Evolutionary conservation across 2,113 vertebrate species (phyloP).

Genomic region (Scophthalmus maximus): DNA sequence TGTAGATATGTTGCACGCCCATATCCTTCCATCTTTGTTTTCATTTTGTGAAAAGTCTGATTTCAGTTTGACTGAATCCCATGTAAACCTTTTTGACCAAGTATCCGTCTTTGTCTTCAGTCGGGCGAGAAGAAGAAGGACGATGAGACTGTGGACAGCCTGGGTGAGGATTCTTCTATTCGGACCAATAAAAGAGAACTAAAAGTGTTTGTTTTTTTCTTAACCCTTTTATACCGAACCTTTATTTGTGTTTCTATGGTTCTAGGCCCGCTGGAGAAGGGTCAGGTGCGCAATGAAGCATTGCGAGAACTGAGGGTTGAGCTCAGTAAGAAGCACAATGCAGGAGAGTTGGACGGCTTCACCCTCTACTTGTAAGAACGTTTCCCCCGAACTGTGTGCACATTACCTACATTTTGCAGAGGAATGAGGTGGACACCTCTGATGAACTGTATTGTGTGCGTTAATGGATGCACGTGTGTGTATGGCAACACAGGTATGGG

Average conservation of each 20-base stretch:
- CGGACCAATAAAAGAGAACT: not conserved
- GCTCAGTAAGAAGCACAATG: slow-evolving; percentile 95
- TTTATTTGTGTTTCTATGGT: not conserved
- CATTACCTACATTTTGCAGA: not conserved
- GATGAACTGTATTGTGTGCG: not conserved
- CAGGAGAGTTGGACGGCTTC: slow-evolving; percentile 95
- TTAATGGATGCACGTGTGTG: not conserved
- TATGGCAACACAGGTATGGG: slow-evolving; percentile 86
- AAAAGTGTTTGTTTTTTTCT: not conserved
- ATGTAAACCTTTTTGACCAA: not conserved
- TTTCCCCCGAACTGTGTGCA: not conserved
- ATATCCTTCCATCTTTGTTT: not conserved
- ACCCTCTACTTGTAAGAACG: slow-evolving; percentile 92
- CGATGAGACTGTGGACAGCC: slow-evolving; percentile 97
- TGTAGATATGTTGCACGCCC: not conserved
- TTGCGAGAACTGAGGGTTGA: slow-evolving; percentile 94
- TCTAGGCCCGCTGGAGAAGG: slow-evolving; percentile 95
- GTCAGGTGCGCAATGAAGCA: slow-evolving; percentile 97
- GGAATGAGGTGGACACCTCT: not conserved
- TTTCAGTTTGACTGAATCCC: not conserved
- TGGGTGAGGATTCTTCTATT: slow-evolving; percentile 85
- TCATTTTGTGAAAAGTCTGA: not conserved
- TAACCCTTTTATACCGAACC: not conserved
- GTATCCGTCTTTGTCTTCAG: slow-evolving; percentile 76
- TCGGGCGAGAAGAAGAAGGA: slow-evolving; percentile 99